Percentiles rank a stretch among this genome's conserved stretches.
phyloP scores from a whole-genome alignment of 35 echinoderm and acorn worm genomes.

The Acanthaster planci region DNA sequence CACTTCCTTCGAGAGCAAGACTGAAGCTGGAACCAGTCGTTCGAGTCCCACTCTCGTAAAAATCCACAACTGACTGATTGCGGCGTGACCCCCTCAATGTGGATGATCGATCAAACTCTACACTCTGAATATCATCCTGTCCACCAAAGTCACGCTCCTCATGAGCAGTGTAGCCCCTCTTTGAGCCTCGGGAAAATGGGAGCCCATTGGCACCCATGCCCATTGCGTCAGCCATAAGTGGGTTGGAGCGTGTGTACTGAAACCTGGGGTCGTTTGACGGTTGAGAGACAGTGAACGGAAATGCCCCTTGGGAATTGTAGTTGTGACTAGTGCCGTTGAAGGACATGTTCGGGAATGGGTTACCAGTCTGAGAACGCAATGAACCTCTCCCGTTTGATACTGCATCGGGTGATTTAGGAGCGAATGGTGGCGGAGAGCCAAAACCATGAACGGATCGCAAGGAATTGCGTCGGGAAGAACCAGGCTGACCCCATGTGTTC shows the following conservation, averaged over 20 bases:
- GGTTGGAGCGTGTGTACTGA: constrained; percentile 8
- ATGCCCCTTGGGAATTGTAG: too few relatives aligned
- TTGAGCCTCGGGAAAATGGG: neutral
- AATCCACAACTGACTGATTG: constrained; percentile 48
- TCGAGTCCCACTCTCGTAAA: constrained; percentile 49
- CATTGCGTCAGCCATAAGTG: constrained; percentile 36
- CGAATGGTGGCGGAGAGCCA: neutral
- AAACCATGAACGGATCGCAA: neutral
- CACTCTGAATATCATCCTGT: neutral
- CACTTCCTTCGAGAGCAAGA: constrained; percentile 17
- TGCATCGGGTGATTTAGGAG: neutral
- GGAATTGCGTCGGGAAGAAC: neutral
- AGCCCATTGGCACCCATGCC: neutral
- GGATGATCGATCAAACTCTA: constrained; percentile 10
- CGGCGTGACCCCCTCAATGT: constrained; percentile 35
- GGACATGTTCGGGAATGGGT: neutral
- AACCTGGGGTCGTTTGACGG: constrained; percentile 15
- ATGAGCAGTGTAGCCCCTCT: neutral
- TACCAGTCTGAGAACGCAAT: neutral
- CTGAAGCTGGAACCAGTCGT: constrained; percentile 4
- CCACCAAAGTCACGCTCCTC: constrained; percentile 27
- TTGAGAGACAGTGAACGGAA: neutral
- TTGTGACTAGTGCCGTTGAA: neutral
- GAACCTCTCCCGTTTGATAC: neutral
- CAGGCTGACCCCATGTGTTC: constrained; percentile 43